Percentiles rank a stretch among this genome's conserved stretches.
These are phyloP conservation scores for Heliconius hewitsoni DNA, from an alignment of 1,140 invertebrate genomes.

Conservation along the genomic window DNA sequence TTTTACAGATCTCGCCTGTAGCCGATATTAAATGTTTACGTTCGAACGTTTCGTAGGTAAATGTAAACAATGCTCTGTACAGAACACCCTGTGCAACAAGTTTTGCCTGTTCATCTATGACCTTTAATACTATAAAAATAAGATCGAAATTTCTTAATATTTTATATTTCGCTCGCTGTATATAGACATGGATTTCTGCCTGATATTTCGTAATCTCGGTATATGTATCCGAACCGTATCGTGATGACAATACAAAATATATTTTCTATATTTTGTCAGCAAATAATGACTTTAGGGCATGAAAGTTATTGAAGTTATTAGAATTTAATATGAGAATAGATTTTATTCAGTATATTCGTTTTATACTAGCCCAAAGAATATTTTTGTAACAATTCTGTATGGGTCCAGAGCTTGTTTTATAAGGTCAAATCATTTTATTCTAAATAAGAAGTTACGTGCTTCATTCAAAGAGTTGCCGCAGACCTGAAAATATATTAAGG, in stretches of 20 bases:
- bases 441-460: too few relatives aligned
- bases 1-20: constrained; percentile 49
- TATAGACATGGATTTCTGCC: constrained; percentile 50
- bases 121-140: constrained; percentile 22
- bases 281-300: constrained; percentile 26
- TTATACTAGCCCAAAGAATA: too few relatives aligned
- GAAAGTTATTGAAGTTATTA: not conserved
- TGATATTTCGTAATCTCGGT: constrained; percentile 58
- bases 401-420: too few relatives aligned
- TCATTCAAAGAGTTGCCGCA: too few relatives aligned
- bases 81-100: constrained; percentile 21
- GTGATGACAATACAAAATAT: constrained; percentile 34
- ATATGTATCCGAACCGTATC: constrained; percentile 34
- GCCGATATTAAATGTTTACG: constrained; percentile 69
- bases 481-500: too few relatives aligned
- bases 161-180: constrained; percentile 3
- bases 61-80: constrained; percentile 57
- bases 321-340: not conserved
- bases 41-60: constrained; percentile 58
- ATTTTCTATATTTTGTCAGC: constrained; percentile 29
- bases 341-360: too few relatives aligned
- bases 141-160: constrained; percentile 26
- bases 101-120: constrained; percentile 13
- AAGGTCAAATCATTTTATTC: too few relatives aligned
- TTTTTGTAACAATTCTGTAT: too few relatives aligned